Percentiles rank a stretch among this genome's conserved stretches.
Evolutionary conservation across 2,888 invertebrate genomes (phyloP).

Genomic region (Tetrapedia diversipes): DNA sequence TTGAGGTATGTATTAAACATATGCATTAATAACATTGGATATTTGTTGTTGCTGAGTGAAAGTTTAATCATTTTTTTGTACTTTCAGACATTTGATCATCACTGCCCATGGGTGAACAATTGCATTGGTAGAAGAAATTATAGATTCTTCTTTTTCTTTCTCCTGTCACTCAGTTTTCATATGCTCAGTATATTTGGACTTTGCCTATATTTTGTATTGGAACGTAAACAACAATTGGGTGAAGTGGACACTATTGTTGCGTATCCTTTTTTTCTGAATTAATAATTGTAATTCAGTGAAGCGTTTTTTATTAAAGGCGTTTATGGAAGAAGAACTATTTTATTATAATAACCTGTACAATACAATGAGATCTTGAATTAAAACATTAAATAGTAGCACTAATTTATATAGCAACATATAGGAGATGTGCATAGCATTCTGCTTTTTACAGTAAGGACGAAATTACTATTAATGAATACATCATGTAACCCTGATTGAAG

Average conservation of each 20-base stretch:
- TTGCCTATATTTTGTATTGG: slow-evolving; percentile 95
- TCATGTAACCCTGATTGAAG: no score
- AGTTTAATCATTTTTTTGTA: slow-evolving; percentile 46
- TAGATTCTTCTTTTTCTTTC: slow-evolving; percentile 99
- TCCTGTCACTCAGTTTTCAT: slow-evolving; percentile 97
- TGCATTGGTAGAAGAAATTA: slow-evolving; percentile 99
- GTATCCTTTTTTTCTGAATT: slow-evolving; percentile 88
- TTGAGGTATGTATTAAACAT: slow-evolving; percentile 88
- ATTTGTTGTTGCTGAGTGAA: not conserved
- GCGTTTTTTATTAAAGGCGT: no score
- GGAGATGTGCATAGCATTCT: no score
- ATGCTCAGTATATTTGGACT: slow-evolving; percentile 98
- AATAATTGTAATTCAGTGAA: not conserved
- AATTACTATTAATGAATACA: no score
- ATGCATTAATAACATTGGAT: no score
- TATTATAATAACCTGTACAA: no score
- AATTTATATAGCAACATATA: no score
- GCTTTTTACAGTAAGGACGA: no score
- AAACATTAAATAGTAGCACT: no score
- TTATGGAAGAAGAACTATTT: no score
- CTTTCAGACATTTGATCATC: slow-evolving; percentile 98
- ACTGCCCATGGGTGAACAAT: slow-evolving; percentile 99
- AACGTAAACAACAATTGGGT: slow-evolving; percentile 91
- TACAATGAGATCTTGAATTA: no score
- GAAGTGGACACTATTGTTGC: slow-evolving; percentile 92